These are phyloP conservation scores for Serranus cabrilla DNA, from an alignment of 2,797 vertebrate species.

Conservation along the genomic window DNA sequence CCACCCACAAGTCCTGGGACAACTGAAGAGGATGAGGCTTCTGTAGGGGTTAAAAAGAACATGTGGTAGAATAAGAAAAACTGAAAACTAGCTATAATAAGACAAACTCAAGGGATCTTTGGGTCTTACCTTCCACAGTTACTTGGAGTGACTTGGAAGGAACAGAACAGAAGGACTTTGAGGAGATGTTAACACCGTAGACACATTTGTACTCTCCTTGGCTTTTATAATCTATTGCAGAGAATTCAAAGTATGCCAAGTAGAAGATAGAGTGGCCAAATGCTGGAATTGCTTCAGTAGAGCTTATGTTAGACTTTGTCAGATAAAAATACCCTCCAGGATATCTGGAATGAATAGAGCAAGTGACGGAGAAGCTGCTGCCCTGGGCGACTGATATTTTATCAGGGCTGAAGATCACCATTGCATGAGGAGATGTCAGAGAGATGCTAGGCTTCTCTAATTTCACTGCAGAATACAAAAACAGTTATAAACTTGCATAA, in stretches of 20 bases:
- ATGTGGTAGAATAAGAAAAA: background rate
- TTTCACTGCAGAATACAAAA: slow-evolving; percentile 67
- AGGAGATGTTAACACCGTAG: slow-evolving; percentile 77
- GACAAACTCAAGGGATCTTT: background rate
- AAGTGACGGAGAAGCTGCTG: slow-evolving; percentile 76
- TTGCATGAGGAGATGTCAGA: slow-evolving; percentile 62
- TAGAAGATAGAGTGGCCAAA: slow-evolving; percentile 71
- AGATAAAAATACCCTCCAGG: slow-evolving; percentile 74
- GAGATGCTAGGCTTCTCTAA: slow-evolving; percentile 78
- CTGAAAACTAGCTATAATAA: background rate
- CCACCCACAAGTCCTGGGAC: slow-evolving; percentile 45
- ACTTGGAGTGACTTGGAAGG: slow-evolving; percentile 70
- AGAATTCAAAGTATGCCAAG: slow-evolving; percentile 74
- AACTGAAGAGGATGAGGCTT: slow-evolving; percentile 42
- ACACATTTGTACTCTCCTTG: slow-evolving; percentile 79
- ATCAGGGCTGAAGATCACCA: slow-evolving; percentile 71
- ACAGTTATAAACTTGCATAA: background rate
- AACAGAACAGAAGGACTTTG: slow-evolving; percentile 60
- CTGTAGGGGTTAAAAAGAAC: slow-evolving; percentile 44
- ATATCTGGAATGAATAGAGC: slow-evolving; percentile 72
- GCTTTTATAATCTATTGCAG: slow-evolving; percentile 48
- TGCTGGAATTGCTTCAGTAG: slow-evolving; percentile 26
- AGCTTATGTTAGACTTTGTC: slow-evolving; percentile 40
- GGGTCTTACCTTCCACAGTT: slow-evolving; percentile 63
- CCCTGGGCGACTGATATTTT: slow-evolving; percentile 70